phyloP scores from a whole-genome alignment of 2,797 vertebrate genomes.

The Chelonia mydas region DNA sequence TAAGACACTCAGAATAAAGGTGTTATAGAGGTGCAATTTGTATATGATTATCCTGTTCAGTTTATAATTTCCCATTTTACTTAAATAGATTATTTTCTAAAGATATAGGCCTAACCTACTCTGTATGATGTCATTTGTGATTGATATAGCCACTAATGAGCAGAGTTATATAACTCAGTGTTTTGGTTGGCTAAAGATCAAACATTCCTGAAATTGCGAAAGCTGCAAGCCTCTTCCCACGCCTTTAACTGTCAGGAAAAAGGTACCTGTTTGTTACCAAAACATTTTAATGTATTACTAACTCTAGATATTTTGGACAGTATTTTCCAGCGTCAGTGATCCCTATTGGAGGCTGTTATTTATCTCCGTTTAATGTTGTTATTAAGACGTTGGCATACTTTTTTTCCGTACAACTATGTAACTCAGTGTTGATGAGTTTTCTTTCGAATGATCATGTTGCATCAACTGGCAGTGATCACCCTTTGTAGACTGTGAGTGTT shows the following conservation, averaged over 20 bases:
- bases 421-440: neutral
- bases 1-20: neutral
- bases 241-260: constrained; percentile 64
- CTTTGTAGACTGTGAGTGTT: neutral
- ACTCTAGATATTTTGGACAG: neutral
- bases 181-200: constrained; percentile 50
- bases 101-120: neutral
- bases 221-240: constrained; percentile 52
- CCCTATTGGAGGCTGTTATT: neutral
- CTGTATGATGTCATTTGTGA: neutral
- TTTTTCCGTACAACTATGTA: neutral
- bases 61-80: neutral
- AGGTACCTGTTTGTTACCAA: constrained; percentile 28
- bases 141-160: constrained; percentile 26
- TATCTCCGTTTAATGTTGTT: neutral
- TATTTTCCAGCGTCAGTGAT: constrained; percentile 1
- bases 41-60: neutral
- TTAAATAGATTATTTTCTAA: constrained; percentile 10
- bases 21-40: neutral
- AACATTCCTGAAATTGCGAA: constrained; percentile 59
- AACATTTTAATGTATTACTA: neutral
- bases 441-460: neutral
- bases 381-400: neutral
- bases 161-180: constrained; percentile 27
- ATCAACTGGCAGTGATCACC: neutral